Conservation (phyloP, 1,140 invertebrate species). For the Caenorhabditis brenneri region DNA sequence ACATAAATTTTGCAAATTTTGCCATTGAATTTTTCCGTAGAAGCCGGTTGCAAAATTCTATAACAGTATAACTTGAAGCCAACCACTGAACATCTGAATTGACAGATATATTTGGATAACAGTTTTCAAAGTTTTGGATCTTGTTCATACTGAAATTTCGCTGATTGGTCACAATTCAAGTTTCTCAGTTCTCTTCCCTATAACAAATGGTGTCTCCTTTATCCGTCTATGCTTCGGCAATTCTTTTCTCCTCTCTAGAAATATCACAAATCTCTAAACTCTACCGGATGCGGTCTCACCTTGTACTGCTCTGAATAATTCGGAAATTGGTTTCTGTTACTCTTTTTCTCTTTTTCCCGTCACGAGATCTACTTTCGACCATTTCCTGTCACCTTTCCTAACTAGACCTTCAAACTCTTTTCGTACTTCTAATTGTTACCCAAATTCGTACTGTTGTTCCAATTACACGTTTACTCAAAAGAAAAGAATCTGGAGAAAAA, state of each 20-base stretch:
- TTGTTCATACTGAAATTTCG: no score
- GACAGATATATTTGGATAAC: no score
- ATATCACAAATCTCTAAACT: background rate
- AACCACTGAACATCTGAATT: no score
- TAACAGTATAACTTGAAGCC: no score
- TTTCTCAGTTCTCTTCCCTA: no score
- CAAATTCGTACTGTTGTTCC: background rate
- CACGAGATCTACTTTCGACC: background rate
- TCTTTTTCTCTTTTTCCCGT: background rate
- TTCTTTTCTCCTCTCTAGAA: background rate
- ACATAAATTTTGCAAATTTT: no score
- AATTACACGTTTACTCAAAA: slow-evolving; percentile 13
- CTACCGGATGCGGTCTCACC: slow-evolving; percentile 1
- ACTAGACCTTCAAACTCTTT: background rate
- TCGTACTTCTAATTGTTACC: background rate
- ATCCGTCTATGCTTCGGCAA: no score
- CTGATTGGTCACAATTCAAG: no score
- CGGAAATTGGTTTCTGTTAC: slow-evolving; percentile 4
- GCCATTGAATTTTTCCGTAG: no score
- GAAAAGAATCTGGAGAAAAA: background rate
- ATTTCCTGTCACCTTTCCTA: background rate
- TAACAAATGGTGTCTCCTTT: no score
- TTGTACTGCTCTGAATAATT: background rate
- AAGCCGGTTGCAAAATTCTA: no score
- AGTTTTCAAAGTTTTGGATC: no score